Conservation (phyloP, 2,797 vertebrate genomes). For the Antrozous pallidus region DNA sequence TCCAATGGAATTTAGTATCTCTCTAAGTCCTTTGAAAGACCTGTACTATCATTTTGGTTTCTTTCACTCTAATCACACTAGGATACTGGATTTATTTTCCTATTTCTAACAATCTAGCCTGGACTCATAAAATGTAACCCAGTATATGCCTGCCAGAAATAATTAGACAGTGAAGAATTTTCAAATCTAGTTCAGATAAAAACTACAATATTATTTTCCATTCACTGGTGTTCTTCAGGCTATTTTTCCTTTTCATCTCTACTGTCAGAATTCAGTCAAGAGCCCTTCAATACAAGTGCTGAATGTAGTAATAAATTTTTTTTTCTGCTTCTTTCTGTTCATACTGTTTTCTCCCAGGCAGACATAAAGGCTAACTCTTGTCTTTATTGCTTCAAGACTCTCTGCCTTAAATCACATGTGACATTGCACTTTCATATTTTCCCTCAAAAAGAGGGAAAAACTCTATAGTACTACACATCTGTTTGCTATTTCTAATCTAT, state of each 20-base stretch:
- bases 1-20: not conserved
- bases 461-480: not conserved
- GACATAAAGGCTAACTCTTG: not conserved
- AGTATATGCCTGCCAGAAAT: conserved; percentile 49
- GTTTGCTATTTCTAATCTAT: not conserved
- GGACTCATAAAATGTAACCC: conserved; percentile 1
- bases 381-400: not conserved
- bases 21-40: conserved; percentile 10
- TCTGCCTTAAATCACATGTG: not conserved
- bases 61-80: conserved; percentile 37
- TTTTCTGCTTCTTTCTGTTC: conserved; percentile 24
- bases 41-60: not conserved
- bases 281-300: not conserved
- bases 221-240: not conserved
- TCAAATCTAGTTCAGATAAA: conserved; percentile 2
- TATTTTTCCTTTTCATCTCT: conserved; percentile 27
- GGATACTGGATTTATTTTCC: conserved; percentile 12
- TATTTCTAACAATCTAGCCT: not conserved
- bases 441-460: not conserved
- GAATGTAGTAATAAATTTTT: not conserved
- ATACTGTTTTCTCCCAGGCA: not conserved
- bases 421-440: not conserved
- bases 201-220: not conserved
- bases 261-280: not conserved
- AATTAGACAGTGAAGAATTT: conserved; percentile 41